Base-by-base conservation (phyloP, 1,140 invertebrate species). In the Teleogryllus occipitalis region DNA sequence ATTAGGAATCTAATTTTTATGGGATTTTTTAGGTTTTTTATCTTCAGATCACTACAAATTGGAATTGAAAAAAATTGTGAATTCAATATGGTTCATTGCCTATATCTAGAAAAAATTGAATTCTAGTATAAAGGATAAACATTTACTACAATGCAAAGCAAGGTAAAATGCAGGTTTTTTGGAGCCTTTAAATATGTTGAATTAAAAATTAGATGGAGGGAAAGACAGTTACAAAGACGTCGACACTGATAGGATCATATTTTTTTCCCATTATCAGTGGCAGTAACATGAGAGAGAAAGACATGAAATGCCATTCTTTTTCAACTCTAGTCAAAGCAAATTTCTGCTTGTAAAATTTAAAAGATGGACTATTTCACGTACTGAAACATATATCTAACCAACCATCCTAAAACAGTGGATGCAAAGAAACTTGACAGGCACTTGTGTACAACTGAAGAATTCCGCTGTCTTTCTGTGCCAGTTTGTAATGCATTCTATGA, bases 301-400 rank as follows among this genome's bases (percentile, higher is more conserved):
- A 65, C 54, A 65, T 39, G 27, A 65, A 65, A 65, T 65, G 10
- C 54, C 10, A 14, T 65, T 14, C 8, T 15, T 65, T 65, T 65
- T 65, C 54, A 65, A 65, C 18, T 65, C 54, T 65, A 65, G 54
- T 65, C 54, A 65, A 65, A 65, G 54, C 54, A 65, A 65, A 65
- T 65, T 14, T 65, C 54, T 65, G 54, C 54, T 65, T 65, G 18
- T 65, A 65, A 65, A 39, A 65, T 65, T 65, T 65, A 18, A 14
- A 65, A 65, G 10, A 65, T 65, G 54, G 54, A 65, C 54, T 65
- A 18, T 65, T 14, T 65, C 54, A 65, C 54, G 18, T 65, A 18
- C 10, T 65, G 54, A 18, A 14, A 65, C 10, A 65, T 65, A 3
- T 65, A 18, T 65, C 54, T 65, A 65, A 65, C 54, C 54, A 65